Conservation (phyloP, 2,888 invertebrate species). For the Dryomyza anilis region DNA sequence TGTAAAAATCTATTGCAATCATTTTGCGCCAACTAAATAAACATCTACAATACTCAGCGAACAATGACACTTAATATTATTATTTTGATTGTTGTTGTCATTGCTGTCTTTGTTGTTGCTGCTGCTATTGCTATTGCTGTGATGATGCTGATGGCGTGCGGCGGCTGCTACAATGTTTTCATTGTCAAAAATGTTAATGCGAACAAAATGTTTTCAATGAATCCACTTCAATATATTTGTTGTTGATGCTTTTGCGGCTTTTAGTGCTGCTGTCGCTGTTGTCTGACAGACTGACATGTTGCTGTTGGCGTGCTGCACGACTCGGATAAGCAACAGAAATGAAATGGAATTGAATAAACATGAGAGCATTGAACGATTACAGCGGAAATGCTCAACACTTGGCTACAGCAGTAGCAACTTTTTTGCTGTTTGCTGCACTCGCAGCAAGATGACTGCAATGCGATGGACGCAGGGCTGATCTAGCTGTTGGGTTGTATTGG, state of each 20-base stretch:
- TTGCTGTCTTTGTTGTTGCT: too few relatives aligned
- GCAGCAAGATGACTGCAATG: neutral
- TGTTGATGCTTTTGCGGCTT: neutral
- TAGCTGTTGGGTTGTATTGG: neutral
- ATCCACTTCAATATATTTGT: neutral
- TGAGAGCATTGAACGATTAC: constrained; percentile 9
- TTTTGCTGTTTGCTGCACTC: neutral
- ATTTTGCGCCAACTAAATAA: too few relatives aligned
- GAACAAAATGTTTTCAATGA: neutral
- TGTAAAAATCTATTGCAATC: too few relatives aligned
- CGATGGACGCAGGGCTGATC: neutral
- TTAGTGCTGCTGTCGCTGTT: neutral
- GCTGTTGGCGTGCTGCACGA: neutral
- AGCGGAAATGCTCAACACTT: constrained; percentile 15
- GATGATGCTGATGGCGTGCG: neutral
- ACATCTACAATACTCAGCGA: too few relatives aligned
- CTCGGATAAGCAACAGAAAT: neutral
- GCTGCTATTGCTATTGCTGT: too few relatives aligned
- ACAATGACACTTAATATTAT: too few relatives aligned
- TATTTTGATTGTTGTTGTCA: too few relatives aligned
- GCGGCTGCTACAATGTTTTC: neutral
- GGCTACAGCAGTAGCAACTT: constrained; percentile 1
- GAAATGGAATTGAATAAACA: constrained; percentile 8
- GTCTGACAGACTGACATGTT: neutral
- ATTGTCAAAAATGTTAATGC: constrained; percentile 6